Evolutionary conservation across 2,113 vertebrate species (phyloP).

Genomic region (Elgaria multicarinata): DNA sequence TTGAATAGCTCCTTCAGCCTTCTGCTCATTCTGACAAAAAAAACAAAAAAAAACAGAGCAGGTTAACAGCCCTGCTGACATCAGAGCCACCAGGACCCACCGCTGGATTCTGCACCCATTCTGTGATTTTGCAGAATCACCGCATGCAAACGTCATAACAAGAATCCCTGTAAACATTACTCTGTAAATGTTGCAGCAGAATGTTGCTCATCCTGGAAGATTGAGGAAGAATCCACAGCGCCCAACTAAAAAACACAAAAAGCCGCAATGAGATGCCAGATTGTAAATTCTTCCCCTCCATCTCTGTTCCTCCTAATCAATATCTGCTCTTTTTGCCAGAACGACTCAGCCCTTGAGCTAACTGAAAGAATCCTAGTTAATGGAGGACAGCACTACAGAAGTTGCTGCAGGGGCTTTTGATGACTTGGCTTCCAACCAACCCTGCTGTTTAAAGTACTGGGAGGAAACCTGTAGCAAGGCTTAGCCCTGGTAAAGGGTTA

Average conservation of each 20-base stretch:
- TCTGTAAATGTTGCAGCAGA: not conserved
- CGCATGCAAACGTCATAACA: not conserved
- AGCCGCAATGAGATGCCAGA: not conserved
- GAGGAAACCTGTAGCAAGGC: no score
- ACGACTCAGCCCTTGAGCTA: not conserved
- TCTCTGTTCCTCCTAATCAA: conserved; percentile 15
- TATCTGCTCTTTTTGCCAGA: conserved; percentile 22
- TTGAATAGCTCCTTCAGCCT: no score
- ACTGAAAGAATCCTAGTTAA: conserved; percentile 1
- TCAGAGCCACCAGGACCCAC: no score
- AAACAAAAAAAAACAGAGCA: no score
- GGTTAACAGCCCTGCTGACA: no score
- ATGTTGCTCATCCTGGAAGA: not conserved
- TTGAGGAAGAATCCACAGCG: not conserved
- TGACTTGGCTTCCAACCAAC: not conserved
- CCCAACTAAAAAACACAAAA: not conserved
- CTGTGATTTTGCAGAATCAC: not conserved
- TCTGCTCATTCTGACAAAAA: no score
- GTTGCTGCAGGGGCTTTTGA: not conserved
- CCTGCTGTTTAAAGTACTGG: not conserved
- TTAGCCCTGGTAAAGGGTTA: no score
- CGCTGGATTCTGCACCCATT: not conserved
- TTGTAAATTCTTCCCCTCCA: not conserved
- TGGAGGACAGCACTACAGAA: not conserved
- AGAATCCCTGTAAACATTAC: not conserved